Evolutionary conservation across 2,888 invertebrate species (phyloP).

Genomic region (Plebejus argus): DNA sequence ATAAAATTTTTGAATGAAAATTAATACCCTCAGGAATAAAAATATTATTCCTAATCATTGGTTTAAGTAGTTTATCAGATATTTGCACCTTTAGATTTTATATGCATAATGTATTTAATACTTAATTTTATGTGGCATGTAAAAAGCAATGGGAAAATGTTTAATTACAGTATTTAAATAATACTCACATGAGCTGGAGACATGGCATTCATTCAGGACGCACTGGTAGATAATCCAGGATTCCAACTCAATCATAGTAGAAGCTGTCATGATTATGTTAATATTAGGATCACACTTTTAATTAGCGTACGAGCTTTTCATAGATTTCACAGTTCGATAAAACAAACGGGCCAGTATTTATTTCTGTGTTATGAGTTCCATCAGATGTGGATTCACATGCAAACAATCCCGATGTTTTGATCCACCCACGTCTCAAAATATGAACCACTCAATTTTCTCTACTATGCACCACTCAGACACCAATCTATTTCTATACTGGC

Average conservation of each 20-base stretch:
- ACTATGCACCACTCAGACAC: slow-evolving; percentile 30
- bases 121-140: not conserved
- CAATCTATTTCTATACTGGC: slow-evolving; percentile 43
- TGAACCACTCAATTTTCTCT: not conserved
- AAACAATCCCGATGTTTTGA: slow-evolving; percentile 56
- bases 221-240: slow-evolving; percentile 87
- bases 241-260: slow-evolving; percentile 84
- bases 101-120: not conserved
- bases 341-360: not conserved
- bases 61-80: not conserved
- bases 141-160: not conserved
- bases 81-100: not conserved
- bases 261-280: slow-evolving; percentile 73
- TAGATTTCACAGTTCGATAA: slow-evolving; percentile 11
- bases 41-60: too few species aligned
- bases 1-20: too few species aligned
- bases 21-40: too few species aligned
- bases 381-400: slow-evolving; percentile 51
- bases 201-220: slow-evolving; percentile 84
- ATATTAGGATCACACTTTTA: slow-evolving; percentile 45
- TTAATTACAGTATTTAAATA: slow-evolving; percentile 32
- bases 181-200: slow-evolving; percentile 84
- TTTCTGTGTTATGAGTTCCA: slow-evolving; percentile 7
- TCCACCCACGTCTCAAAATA: slow-evolving; percentile 56
- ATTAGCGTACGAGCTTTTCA: slow-evolving; percentile 44